These are phyloP conservation scores for Eupithecia dodoneata DNA, from an alignment of 2,888 invertebrate species.

Conservation along the genomic window DNA sequence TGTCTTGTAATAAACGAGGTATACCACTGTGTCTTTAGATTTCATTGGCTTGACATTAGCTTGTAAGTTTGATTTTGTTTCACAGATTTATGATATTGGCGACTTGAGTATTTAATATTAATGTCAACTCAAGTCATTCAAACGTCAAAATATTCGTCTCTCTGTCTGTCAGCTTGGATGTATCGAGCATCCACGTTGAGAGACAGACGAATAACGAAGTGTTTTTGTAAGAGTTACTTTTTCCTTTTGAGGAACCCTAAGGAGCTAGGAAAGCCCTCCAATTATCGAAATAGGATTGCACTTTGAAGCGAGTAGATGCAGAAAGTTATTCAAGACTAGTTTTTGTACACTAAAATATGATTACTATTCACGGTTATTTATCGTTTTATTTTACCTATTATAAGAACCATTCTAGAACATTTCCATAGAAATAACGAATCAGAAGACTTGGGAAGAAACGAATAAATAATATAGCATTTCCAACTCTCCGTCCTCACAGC, in stretches of 20 bases:
- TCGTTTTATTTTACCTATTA: not conserved
- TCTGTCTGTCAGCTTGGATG: too few relatives aligned
- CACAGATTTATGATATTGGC: not conserved
- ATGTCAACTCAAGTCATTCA: not conserved
- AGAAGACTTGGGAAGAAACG: not conserved
- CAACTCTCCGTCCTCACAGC: not conserved
- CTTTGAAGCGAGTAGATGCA: not conserved
- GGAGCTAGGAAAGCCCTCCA: constrained; percentile 44
- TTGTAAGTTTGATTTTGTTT: not conserved
- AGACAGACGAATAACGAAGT: not conserved
- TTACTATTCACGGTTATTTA: not conserved
- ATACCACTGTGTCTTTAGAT: not conserved
- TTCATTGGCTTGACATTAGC: not conserved
- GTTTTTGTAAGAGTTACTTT: not conserved
- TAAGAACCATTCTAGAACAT: too few relatives aligned
- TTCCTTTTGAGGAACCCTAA: not conserved
- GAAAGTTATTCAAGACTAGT: not conserved
- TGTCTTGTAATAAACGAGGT: not conserved
- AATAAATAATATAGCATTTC: not conserved
- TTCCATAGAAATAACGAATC: too few relatives aligned
- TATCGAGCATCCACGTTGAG: not conserved
- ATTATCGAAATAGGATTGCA: constrained; percentile 50
- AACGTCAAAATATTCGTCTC: too few relatives aligned
- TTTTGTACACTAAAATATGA: not conserved
- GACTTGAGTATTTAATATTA: not conserved